Conservation (phyloP, 2,797 vertebrate species). For the Columba guinea region DNA sequence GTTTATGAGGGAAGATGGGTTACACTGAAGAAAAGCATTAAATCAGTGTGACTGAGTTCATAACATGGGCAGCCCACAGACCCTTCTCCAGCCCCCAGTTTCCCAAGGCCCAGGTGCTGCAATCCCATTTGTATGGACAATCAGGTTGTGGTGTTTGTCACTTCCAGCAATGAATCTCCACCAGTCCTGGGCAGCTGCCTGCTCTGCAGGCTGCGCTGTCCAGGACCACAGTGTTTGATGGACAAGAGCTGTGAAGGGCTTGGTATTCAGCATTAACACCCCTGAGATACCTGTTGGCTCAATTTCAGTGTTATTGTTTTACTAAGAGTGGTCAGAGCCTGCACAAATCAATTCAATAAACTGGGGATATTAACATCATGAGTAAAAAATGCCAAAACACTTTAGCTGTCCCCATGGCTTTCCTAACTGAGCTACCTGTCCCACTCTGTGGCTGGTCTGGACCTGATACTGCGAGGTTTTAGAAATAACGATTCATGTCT, state of each 20-base stretch:
- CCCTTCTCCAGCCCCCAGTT: not conserved
- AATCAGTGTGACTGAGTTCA: not conserved
- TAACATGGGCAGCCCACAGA: not conserved
- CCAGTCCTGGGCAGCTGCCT: not conserved
- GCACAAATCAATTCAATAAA: not conserved
- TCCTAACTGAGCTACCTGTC: not conserved
- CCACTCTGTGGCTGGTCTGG: not conserved
- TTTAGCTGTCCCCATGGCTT: not conserved
- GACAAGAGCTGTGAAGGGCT: not conserved
- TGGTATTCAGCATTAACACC: not conserved
- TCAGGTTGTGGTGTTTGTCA: not conserved
- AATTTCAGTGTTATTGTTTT: not conserved
- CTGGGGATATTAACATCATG: not conserved
- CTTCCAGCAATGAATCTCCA: not conserved
- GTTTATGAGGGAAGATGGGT: not conserved
- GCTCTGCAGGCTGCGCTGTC: not conserved
- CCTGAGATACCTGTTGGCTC: not conserved
- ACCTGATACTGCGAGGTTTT: not conserved
- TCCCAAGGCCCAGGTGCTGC: not conserved
- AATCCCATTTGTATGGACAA: not conserved
- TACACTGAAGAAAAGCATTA: not conserved
- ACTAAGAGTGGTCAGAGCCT: not conserved
- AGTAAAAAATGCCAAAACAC: not conserved
- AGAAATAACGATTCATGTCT: rapidly evolving
- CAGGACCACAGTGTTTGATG: not conserved